Percentiles rank a stretch among this genome's conserved stretches.
These are phyloP conservation scores for Catocala sponsa DNA, from an alignment of 2,888 invertebrate species.

Conservation along the genomic window DNA sequence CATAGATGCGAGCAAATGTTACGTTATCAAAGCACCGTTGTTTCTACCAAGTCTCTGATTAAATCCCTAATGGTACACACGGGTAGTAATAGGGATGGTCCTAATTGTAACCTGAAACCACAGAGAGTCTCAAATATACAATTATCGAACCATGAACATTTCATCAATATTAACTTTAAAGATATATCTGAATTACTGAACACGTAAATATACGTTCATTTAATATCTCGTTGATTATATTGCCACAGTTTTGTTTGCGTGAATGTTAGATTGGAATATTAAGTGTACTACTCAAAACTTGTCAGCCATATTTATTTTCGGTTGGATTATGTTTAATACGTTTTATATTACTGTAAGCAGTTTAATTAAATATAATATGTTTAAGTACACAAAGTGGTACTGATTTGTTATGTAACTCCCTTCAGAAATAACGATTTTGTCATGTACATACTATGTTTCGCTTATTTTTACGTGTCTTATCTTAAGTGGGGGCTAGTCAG, in stretches of 20 bases:
- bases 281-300: no score
- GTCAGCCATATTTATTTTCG: no score
- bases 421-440: no score
- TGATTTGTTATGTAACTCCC: no score
- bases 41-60: constrained; percentile 8
- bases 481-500: no score
- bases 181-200: not conserved
- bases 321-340: no score
- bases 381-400: no score
- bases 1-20: not conserved
- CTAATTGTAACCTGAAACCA: constrained; percentile 13
- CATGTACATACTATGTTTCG: no score
- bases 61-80: constrained; percentile 1
- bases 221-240: not conserved
- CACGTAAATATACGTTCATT: not conserved
- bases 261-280: no score
- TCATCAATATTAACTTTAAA: constrained; percentile 1
- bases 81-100: not conserved
- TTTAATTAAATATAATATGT: no score
- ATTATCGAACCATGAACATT: constrained; percentile 3
- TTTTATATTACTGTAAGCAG: no score
- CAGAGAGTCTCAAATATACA: constrained; percentile 7
- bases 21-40: not conserved
- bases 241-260: not conserved
- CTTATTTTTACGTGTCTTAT: no score